A percentile compares a stretch with the other conserved stretches of the same genome.
These are phyloP conservation scores for Zaprionus obscuricornis DNA, from an alignment of 2,888 invertebrate species.

Conservation along the genomic window DNA sequence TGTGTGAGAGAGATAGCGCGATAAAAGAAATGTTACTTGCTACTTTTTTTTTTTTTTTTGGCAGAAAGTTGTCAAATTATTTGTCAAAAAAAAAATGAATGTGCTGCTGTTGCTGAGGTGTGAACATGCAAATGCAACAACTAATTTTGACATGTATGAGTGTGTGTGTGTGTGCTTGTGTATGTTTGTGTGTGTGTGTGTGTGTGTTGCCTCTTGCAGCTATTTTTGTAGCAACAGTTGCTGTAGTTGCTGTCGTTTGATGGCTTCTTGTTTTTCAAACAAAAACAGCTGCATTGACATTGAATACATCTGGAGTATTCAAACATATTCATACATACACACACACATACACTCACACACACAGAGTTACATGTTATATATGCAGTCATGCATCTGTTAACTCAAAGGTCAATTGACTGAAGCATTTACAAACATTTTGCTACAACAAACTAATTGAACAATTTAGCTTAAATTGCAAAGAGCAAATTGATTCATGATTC, in stretches of 20 bases:
- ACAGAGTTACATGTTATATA: conserved; percentile 1
- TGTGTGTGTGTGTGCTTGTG: conserved; percentile 2
- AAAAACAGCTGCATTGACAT: conserved; percentile 75
- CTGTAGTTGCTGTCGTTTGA: conserved; percentile 35
- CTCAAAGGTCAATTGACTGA: conserved; percentile 24
- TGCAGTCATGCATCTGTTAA: conserved; percentile 14
- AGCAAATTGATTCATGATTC: too few species aligned
- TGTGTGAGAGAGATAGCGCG: too few species aligned
- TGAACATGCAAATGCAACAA: conserved; percentile 58
- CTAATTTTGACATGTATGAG: conserved; percentile 57
- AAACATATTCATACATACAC: background rate
- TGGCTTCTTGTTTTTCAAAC: conserved; percentile 49
- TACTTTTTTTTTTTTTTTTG: too few species aligned
- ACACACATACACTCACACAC: conserved; percentile 1
- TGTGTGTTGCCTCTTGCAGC: conserved; percentile 7
- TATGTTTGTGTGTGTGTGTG: background rate
- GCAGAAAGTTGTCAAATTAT: conserved; percentile 58
- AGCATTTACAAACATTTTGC: conserved; percentile 7
- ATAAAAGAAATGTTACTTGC: conserved; percentile 22
- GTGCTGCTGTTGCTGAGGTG: conserved; percentile 47
- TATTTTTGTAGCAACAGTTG: conserved; percentile 34
- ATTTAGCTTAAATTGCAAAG: conserved; percentile 6
- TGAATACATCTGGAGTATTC: conserved; percentile 47
- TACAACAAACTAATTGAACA: too few species aligned
- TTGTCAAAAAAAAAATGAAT: conserved; percentile 32